A percentile compares a stretch with the other conserved stretches of the same genome.
phyloP scores from a whole-genome alignment of 2,888 invertebrate species.

The Tromatobia lineatoria region DNA sequence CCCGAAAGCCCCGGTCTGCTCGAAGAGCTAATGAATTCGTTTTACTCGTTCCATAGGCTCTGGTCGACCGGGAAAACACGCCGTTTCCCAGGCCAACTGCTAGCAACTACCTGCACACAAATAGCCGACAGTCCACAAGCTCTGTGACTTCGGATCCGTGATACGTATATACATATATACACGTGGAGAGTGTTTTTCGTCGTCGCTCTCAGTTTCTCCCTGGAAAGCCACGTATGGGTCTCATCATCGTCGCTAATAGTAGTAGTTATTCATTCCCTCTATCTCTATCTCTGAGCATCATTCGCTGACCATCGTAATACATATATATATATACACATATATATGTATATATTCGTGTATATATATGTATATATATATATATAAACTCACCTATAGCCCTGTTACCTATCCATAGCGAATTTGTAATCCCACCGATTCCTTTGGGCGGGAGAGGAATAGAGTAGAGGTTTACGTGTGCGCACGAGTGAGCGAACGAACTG shows the following conservation, averaged over 20 bases:
- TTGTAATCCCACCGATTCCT: slow-evolving; percentile 42
- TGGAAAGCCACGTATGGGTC: slow-evolving; percentile 31
- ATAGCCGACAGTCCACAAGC: not conserved
- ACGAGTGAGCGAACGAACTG: slow-evolving; percentile 57
- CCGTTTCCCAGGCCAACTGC: slow-evolving; percentile 39
- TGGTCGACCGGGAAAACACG: slow-evolving; percentile 48
- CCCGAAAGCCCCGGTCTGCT: slow-evolving; percentile 58
- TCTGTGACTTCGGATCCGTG: not conserved
- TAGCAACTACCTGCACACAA: slow-evolving; percentile 1
- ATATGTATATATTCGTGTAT: not conserved
- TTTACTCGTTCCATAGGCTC: slow-evolving; percentile 68
- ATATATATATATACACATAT: not conserved
- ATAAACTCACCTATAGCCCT: not conserved
- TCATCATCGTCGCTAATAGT: slow-evolving; percentile 59
- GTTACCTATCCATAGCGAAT: slow-evolving; percentile 34
- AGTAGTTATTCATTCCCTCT: slow-evolving; percentile 49
- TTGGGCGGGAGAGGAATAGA: slow-evolving; percentile 3
- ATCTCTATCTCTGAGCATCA: slow-evolving; percentile 29
- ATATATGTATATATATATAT: not conserved
- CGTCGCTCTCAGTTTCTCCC: slow-evolving; percentile 29
- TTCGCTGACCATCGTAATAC: slow-evolving; percentile 38
- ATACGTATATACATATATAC: not conserved
- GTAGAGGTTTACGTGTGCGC: slow-evolving; percentile 18
- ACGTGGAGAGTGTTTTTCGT: slow-evolving; percentile 28
- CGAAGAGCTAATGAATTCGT: slow-evolving; percentile 78